Evolutionary conservation across 2,113 vertebrate species (phyloP), one percentile per base, ranked within the genome.

Genomic region (Fulica atra): DNA sequence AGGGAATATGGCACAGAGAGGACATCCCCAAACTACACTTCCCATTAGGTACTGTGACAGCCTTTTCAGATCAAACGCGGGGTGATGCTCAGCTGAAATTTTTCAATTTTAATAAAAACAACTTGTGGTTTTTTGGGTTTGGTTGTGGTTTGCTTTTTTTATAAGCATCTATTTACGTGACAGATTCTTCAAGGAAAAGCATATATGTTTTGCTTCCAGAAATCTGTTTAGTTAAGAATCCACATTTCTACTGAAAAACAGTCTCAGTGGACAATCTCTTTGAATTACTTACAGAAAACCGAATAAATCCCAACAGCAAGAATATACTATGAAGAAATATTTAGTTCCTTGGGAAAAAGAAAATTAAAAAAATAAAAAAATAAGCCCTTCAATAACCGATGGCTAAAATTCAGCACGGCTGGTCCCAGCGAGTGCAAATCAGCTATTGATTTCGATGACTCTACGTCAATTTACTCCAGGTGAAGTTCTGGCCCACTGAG

Each of bases 401-500:
- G 31, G 61, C 36, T 92, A 65, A 88, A 93, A 82, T 46, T 54
- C 53, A 82, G 42, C 48, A 79, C 15, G 66, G 76, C 38, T 50
- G 44, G 81, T 90, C 81, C 53, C 36, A 80, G 57, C 1, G 1
- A 90, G 86, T 50, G 19, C 50, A 79, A 81, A 91, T 84, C 65
- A 92, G 57, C 81, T 79, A 25, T 50, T 76, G 65, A 87, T 72
- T 94, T 91, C 92, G 84, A 0, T 31, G 77, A 87, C 86, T 44
- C 79, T 59, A 20, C 15, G 24, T 60, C 85, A 92, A 71, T 78
- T 87, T 88, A 88, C 29, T 20, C 79, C 68, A 74, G 42, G 81
- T 94, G 79, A 89, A 91, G 90, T 90, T 96, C 93, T 90, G 88
- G 71, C 93, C 94, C 88, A 81, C 86, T 84, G 92, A 96, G 86